Percentiles rank a stretch among this genome's conserved stretches.
phyloP scores from a whole-genome alignment of 2,888 invertebrate genomes.

The Tipula helvola region DNA sequence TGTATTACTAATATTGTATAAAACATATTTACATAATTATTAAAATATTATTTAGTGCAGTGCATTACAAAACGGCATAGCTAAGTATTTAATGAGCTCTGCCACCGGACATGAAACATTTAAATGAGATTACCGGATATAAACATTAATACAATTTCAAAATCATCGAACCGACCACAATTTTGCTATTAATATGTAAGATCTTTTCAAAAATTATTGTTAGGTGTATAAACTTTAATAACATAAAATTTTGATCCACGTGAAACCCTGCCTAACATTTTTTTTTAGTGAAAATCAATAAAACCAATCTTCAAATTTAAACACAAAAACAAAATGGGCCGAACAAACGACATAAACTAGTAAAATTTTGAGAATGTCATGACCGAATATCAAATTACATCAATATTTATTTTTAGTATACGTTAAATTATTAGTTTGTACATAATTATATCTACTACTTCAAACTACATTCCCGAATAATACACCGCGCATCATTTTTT shows the following conservation, averaged over 20 bases:
- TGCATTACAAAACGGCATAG: neutral
- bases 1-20: too few relatives aligned
- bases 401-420: neutral
- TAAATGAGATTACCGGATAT: neutral
- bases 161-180: neutral
- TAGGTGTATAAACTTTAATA: too few relatives aligned
- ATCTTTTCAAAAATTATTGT: neutral
- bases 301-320: neutral
- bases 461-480: neutral
- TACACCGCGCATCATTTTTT: too few relatives aligned
- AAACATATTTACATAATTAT: too few relatives aligned
- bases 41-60: too few relatives aligned
- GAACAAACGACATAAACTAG: neutral
- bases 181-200: neutral
- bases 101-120: neutral
- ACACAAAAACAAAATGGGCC: neutral
- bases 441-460: neutral
- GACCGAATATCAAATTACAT: neutral
- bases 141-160: neutral
- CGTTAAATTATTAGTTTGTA: neutral
- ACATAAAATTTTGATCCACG: too few relatives aligned
- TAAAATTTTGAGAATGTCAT: neutral
- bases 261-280: neutral
- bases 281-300: neutral
- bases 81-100: neutral